A percentile compares a stretch with the other conserved stretches of the same genome.
Conservation (phyloP, 2,888 invertebrate genomes). For the Coenonympha glycerion region DNA sequence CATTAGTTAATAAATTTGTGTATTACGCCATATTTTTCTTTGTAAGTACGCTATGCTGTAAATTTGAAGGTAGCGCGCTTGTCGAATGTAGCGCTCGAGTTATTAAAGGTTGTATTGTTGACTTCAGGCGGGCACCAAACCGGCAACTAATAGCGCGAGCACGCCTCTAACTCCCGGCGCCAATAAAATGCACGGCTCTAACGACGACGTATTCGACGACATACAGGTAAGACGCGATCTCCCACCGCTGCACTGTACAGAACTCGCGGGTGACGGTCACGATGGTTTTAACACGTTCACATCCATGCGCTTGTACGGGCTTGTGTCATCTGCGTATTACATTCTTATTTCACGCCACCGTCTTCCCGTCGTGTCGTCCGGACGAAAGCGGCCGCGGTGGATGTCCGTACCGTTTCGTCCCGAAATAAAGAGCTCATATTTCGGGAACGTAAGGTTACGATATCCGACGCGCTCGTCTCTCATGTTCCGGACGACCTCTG, state of each 20-base stretch:
- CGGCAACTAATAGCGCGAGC: constrained; percentile 66
- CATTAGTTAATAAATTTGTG: not conserved
- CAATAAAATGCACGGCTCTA: constrained; percentile 63
- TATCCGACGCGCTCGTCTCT: constrained; percentile 33
- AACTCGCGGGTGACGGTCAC: constrained; percentile 61
- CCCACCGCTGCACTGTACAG: constrained; percentile 28
- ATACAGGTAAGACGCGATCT: constrained; percentile 56
- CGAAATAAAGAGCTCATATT: constrained; percentile 72
- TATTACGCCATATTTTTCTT: not conserved
- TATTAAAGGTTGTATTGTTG: constrained; percentile 29
- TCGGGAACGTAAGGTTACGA: constrained; percentile 47
- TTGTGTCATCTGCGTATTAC: constrained; percentile 19
- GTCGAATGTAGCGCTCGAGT: constrained; percentile 14
- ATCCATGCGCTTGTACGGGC: constrained; percentile 44
- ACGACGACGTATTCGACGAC: constrained; percentile 67
- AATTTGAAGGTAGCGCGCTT: constrained; percentile 13
- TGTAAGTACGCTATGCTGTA: constrained; percentile 8
- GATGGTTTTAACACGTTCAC: constrained; percentile 71
- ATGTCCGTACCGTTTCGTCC: constrained; percentile 46
- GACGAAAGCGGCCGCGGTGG: constrained; percentile 36
- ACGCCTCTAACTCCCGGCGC: constrained; percentile 62
- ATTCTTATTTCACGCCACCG: constrained; percentile 21
- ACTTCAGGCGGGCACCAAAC: constrained; percentile 56
- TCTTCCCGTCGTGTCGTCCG: constrained; percentile 26
- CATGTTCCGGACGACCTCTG: constrained; percentile 1